Base-by-base conservation (phyloP, 2,113 vertebrate genomes). In the Chunga burmeisteri region DNA sequence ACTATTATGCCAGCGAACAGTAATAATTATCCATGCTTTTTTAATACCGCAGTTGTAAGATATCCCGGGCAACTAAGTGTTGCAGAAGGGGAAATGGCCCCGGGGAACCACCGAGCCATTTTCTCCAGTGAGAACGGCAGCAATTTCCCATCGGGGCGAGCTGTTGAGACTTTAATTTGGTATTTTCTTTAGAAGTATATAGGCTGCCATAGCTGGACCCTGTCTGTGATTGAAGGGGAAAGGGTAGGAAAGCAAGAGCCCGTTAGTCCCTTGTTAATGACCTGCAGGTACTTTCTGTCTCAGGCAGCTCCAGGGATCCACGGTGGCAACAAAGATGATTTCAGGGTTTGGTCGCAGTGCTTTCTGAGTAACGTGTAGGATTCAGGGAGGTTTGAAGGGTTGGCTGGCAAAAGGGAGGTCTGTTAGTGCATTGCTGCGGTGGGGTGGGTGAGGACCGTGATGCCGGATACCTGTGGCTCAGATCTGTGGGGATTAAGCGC, bases 41-140 rank as follows among this genome's bases (percentile, higher is more conserved):
- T 62, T 79, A 87, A 71, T 84, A n/a, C 63, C 1, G 0, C n/a
- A 13, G 44, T 19, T 19, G 27, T 71, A 47, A 89, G 73, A 91
- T 40, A 44, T 65, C 77, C 34, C 91, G 52, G 67, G 91, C 68
- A 58, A 62, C 32, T 11, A 53, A 86, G 75, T 67, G 2, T 10
- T 78, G 44, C 13, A 0, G 63, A 47, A 59, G 75, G 59, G 72
- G 82, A 86, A 86, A 38, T 34, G 0, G 1, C 74, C 42, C 74
- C 1, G 0, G 66, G 74, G 71, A 86, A 58, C 42, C 72, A 30
- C n/a, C 0, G 0, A 80, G 53, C 1, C 9, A 3, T 70, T 71
- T 81, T 36, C 56, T 81, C 27, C 46, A 63, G 36, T 47, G 55
- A 21, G 44, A 71, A 30, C 0, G 0, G 67, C 52, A 77, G 67